These are phyloP conservation scores for Agelastica alni DNA, from an alignment of 2,888 invertebrate genomes.

Conservation along the genomic window DNA sequence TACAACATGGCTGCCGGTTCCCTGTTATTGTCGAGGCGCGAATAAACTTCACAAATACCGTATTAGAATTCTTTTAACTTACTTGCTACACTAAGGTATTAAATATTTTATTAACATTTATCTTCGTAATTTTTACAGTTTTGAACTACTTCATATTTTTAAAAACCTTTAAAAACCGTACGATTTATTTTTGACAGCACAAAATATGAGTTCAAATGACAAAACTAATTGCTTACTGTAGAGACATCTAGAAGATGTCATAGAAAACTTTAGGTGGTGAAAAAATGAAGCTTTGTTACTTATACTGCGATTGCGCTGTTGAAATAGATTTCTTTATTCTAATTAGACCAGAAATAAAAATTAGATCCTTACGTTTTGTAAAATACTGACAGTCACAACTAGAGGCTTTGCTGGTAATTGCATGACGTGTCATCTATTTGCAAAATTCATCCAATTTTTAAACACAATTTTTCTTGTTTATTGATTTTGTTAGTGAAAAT, in stretches of 20 bases:
- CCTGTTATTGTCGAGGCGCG: slow-evolving; percentile 52
- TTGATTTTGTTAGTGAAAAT: too few relatives aligned
- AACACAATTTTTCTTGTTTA: too few relatives aligned
- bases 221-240: slow-evolving; percentile 35
- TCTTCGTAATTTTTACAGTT: neutral
- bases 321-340: slow-evolving; percentile 4
- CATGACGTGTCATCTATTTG: too few relatives aligned
- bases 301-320: slow-evolving; percentile 4
- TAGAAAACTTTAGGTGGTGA: slow-evolving; percentile 4
- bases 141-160: slow-evolving; percentile 3
- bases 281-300: slow-evolving; percentile 3
- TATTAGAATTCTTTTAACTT: neutral
- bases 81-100: neutral
- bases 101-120: slow-evolving; percentile 1
- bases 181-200: slow-evolving; percentile 55
- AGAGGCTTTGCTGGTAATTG: too few relatives aligned
- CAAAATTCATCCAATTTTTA: too few relatives aligned
- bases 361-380: too few relatives aligned
- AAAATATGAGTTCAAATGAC: slow-evolving; percentile 54
- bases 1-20: slow-evolving; percentile 60
- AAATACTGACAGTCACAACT: too few relatives aligned
- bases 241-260: slow-evolving; percentile 43
- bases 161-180: slow-evolving; percentile 46
- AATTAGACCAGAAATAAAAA: too few relatives aligned
- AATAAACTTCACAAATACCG: slow-evolving; percentile 11